Evolutionary conservation across 2,888 invertebrate genomes (phyloP).

Genomic region (Conchocele bisecta): DNA sequence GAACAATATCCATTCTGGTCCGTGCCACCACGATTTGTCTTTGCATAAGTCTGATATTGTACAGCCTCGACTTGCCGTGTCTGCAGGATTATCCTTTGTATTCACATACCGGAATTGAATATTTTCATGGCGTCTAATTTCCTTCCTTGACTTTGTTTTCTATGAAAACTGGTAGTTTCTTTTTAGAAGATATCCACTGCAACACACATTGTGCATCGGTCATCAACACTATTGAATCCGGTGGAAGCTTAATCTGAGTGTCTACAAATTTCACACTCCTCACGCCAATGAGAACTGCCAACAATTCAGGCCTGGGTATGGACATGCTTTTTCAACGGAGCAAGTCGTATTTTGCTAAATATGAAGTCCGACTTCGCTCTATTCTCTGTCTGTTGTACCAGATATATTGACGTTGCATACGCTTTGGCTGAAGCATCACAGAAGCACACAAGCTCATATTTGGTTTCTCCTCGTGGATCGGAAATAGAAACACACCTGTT

Average conservation of each 20-base stretch:
- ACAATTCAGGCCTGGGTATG: not conserved
- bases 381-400: not conserved
- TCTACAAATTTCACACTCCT: not conserved
- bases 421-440: not conserved
- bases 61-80: not conserved
- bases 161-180: not conserved
- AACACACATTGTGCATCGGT: not conserved
- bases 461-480: not conserved
- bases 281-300: not conserved
- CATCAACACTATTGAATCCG: not conserved
- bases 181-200: not conserved
- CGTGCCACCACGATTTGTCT: constrained; percentile 10
- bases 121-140: not conserved
- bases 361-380: not conserved
- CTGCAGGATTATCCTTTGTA: constrained; percentile 1
- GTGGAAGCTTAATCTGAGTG: not conserved
- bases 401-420: not conserved
- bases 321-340: not conserved
- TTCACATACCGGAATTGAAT: not conserved
- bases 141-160: not conserved
- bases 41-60: not conserved
- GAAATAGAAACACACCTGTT: not conserved
- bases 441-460: not conserved
- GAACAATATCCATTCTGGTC: not conserved
- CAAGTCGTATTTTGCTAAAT: not conserved